Evolutionary conservation across 2,888 invertebrate genomes (phyloP).

Genomic region (Copidosoma aretas): DNA sequence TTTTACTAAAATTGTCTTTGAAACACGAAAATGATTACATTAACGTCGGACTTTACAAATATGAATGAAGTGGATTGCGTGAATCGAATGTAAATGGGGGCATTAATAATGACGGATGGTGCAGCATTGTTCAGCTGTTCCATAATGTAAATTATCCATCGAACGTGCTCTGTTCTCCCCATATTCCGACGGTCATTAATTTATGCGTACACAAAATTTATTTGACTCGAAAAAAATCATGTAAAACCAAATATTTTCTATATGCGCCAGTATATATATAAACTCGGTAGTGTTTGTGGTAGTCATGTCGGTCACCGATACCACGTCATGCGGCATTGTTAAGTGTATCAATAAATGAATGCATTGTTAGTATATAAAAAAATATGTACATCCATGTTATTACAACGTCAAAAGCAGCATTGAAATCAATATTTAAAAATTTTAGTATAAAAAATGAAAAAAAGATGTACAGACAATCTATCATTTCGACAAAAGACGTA

Average conservation of each 20-base stretch:
- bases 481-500: conserved; percentile 34
- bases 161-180: conserved; percentile 59
- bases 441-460: conserved; percentile 13
- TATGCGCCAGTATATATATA: no score
- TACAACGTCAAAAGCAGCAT: conserved; percentile 33
- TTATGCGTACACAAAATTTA: conserved; percentile 32
- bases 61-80: conserved; percentile 41
- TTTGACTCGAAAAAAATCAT: conserved; percentile 10
- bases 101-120: conserved; percentile 20
- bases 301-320: conserved; percentile 18
- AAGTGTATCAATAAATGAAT: conserved; percentile 1
- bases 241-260: conserved; percentile 7
- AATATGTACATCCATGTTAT: conserved; percentile 3
- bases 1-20: no score
- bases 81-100: conserved; percentile 11
- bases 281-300: conserved; percentile 29
- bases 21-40: background rate
- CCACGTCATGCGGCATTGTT: conserved; percentile 18
- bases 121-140: conserved; percentile 19
- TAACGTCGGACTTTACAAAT: conserved; percentile 10
- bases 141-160: conserved; percentile 13
- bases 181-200: conserved; percentile 45
- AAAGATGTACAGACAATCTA: conserved; percentile 19
- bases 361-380: conserved; percentile 11
- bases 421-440: conserved; percentile 9